Evolutionary conservation across 2,888 invertebrate genomes (phyloP).

Genomic region (Hylaea fasciaria): DNA sequence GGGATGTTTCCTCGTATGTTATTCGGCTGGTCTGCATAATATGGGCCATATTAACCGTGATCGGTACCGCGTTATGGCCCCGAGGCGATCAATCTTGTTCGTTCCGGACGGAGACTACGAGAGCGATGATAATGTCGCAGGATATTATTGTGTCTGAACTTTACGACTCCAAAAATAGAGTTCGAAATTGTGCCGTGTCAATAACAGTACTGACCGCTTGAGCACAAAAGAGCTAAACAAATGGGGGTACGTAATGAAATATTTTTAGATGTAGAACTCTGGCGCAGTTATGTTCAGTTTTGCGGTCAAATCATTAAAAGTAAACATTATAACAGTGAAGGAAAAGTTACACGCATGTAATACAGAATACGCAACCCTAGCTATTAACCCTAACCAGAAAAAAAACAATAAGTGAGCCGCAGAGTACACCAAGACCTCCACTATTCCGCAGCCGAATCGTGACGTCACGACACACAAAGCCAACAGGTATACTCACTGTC

Average conservation of each 20-base stretch:
- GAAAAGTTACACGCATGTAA: no score
- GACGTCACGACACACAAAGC: no score
- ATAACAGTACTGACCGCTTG: not conserved
- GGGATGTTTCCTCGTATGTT: not conserved
- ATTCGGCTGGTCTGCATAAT: not conserved
- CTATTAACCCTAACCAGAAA: no score
- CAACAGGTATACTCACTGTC: conserved; percentile 86
- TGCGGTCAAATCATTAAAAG: no score
- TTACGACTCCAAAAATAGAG: conserved; percentile 10
- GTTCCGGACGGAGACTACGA: not conserved
- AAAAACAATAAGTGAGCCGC: no score
- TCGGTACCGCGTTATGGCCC: no score
- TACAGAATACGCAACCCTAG: no score
- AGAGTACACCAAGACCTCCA: no score
- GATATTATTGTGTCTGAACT: conserved; percentile 24
- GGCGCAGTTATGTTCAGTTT: no score
- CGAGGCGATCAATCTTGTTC: not conserved
- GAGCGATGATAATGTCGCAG: conserved; percentile 8
- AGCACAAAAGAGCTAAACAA: not conserved
- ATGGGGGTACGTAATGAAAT: not conserved
- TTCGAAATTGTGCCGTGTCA: conserved; percentile 7
- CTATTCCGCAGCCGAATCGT: no score
- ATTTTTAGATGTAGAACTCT: not conserved
- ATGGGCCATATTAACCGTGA: not conserved
- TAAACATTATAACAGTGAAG: no score